Evolutionary conservation across 2,888 invertebrate species (phyloP).

Genomic region (Sicus ferrugineus): DNA sequence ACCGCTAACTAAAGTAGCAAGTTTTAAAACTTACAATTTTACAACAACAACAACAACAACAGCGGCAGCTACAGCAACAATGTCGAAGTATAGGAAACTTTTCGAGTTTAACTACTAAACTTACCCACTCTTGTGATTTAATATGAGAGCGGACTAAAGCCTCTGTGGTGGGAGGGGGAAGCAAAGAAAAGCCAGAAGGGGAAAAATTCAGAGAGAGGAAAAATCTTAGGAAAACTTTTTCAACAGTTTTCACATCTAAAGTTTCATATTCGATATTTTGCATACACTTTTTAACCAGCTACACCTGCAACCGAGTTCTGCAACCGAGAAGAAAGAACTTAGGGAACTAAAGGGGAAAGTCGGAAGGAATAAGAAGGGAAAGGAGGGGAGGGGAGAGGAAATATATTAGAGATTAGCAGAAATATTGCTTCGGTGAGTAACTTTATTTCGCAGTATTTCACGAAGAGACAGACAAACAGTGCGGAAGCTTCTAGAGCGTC

Average conservation of each 20-base stretch:
- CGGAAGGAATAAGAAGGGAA: background rate
- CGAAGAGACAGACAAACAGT: too few species aligned
- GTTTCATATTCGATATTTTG: conserved; percentile 17
- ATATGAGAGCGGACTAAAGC: too few species aligned
- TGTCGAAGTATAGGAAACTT: too few species aligned
- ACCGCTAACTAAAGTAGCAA: too few species aligned
- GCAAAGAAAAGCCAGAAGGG: background rate
- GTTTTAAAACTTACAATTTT: too few species aligned
- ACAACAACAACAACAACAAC: too few species aligned
- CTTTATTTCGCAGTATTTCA: too few species aligned
- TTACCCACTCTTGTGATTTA: too few species aligned
- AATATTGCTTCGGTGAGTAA: background rate
- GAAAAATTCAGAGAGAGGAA: background rate
- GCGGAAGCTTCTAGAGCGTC: too few species aligned
- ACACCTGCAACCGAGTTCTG: conserved; percentile 20
- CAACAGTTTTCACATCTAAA: background rate
- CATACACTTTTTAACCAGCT: conserved; percentile 19
- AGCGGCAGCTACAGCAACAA: too few species aligned
- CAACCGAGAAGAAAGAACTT: background rate
- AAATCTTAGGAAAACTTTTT: background rate
- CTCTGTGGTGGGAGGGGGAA: background rate
- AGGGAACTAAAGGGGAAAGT: background rate
- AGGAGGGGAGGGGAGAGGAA: background rate
- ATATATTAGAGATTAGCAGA: background rate
- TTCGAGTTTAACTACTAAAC: too few species aligned